Conservation (phyloP, 2,113 vertebrate genomes). For the Pseudorasbora parva region DNA sequence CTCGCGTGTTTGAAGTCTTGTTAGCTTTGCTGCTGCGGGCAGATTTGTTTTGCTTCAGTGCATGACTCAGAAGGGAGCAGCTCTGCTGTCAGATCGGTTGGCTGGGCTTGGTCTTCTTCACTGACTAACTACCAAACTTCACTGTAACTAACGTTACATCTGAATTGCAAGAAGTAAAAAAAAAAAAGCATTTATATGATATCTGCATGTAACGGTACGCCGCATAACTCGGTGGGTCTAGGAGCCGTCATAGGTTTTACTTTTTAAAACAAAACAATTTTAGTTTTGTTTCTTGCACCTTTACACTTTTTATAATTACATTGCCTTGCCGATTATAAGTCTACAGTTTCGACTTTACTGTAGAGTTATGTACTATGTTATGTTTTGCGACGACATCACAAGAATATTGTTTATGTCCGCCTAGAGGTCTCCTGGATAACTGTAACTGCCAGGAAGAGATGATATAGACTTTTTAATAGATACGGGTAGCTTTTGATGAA, state of each 20-base stretch:
- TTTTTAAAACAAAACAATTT: not conserved
- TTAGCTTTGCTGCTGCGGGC: constrained; percentile 29
- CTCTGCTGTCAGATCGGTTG: constrained; percentile 1
- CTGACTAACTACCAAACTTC: not conserved
- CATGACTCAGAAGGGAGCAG: constrained; percentile 37
- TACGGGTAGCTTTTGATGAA: not conserved
- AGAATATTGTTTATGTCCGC: not conserved
- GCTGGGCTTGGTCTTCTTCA: not conserved
- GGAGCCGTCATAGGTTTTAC: not conserved
- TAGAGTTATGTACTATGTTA: not conserved
- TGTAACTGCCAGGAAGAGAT: not conserved
- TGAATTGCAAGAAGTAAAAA: not conserved
- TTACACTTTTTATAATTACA: not conserved
- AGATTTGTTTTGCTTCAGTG: constrained; percentile 40
- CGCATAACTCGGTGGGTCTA: not conserved
- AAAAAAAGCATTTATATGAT: not conserved
- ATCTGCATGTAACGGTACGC: not conserved
- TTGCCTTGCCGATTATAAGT: not conserved
- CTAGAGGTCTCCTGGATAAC: constrained; percentile 4
- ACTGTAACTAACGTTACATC: too few species aligned
- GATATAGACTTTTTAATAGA: not conserved
- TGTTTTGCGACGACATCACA: not conserved
- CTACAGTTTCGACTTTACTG: not conserved
- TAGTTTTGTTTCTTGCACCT: not conserved
- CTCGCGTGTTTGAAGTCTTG: constrained; percentile 6